A percentile compares a stretch with the other conserved stretches of the same genome.
Evolutionary conservation across 2,797 vertebrate genomes (phyloP).

Genomic region (Diceros bicornis): DNA sequence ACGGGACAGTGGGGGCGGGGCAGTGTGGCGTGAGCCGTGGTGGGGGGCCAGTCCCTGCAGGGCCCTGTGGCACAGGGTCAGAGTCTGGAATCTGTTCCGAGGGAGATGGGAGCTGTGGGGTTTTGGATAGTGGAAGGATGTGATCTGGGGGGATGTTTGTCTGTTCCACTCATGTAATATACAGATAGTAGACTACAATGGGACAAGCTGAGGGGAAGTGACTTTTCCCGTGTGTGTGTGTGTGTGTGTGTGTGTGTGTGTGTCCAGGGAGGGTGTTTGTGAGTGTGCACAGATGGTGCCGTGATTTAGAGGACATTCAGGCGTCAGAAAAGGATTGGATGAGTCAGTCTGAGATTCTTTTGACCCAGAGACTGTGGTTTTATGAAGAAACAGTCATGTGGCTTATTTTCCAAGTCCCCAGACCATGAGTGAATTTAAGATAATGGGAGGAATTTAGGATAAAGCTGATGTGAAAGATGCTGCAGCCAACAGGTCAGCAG

Average conservation of each 20-base stretch:
- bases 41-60: no score
- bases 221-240: background rate
- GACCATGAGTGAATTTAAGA: background rate
- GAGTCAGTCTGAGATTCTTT: background rate
- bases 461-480: background rate
- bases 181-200: accelerated
- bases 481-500: accelerated
- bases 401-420: background rate
- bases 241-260: background rate
- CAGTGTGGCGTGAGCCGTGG: background rate
- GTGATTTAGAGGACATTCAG: background rate
- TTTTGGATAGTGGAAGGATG: accelerated
- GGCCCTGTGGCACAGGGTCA: background rate
- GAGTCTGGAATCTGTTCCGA: background rate
- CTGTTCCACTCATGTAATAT: accelerated
- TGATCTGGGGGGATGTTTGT: background rate
- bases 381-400: background rate
- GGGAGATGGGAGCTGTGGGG: background rate
- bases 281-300: accelerated
- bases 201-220: background rate
- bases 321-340: background rate
- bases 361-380: background rate
- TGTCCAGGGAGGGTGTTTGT: background rate
- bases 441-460: background rate
- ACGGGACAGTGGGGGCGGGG: accelerated